Evolutionary conservation across 2,797 vertebrate species (phyloP).

Genomic region (Melanogrammus aeglefinus): DNA sequence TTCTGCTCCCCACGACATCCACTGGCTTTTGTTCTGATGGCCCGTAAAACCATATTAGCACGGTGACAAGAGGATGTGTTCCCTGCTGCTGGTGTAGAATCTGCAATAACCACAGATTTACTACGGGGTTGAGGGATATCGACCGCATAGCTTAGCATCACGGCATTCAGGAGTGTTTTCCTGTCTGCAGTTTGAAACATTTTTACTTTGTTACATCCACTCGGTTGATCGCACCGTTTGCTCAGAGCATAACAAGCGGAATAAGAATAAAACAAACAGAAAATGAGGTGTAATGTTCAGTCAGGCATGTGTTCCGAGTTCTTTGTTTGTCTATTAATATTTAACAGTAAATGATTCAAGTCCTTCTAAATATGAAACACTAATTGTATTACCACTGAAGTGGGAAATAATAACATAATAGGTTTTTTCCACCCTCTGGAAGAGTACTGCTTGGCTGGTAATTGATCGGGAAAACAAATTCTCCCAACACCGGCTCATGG

Average conservation of each 20-base stretch:
- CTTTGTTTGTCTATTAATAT: slow-evolving; percentile 1
- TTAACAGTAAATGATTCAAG: not conserved
- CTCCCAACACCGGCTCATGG: not conserved
- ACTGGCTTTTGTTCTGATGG: not conserved
- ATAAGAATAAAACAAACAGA: not conserved
- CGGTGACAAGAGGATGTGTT: not conserved
- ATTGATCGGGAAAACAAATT: not conserved
- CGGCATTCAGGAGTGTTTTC: not conserved
- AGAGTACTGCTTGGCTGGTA: not conserved
- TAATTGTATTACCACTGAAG: not conserved
- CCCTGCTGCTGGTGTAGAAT: not conserved
- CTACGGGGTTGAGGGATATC: not conserved
- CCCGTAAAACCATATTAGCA: not conserved
- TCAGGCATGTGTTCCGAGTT: not conserved
- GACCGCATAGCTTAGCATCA: not conserved
- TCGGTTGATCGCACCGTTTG: not conserved
- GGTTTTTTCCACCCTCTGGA: not conserved
- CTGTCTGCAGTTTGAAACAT: not conserved
- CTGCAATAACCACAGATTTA: not conserved
- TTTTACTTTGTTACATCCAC: not conserved
- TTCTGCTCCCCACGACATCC: not conserved
- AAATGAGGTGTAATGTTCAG: not conserved
- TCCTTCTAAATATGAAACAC: not conserved
- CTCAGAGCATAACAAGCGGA: not conserved
- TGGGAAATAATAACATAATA: slow-evolving; percentile 4